Conservation (phyloP, 2,888 invertebrate genomes). For the Microctonus hyperodae region DNA sequence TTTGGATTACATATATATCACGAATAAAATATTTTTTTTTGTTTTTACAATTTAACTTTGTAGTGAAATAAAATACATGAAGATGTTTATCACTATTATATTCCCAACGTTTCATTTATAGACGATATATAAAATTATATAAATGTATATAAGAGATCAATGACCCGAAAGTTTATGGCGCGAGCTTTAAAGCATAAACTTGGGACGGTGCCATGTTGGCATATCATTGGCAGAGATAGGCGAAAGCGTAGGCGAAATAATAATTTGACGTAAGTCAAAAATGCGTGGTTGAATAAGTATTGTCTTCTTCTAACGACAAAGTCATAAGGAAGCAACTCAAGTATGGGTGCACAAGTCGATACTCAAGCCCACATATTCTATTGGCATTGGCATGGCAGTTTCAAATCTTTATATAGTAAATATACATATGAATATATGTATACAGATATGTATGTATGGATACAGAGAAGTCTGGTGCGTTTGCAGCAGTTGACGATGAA, state of each 20-base stretch:
- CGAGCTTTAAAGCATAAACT: constrained; percentile 5
- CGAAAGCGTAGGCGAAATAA: constrained; percentile 9
- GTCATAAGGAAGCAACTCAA: constrained; percentile 11
- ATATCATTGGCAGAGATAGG: constrained; percentile 5
- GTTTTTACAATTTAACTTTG: background rate
- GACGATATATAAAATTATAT: background rate
- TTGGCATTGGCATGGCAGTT: background rate
- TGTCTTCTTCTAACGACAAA: constrained; percentile 21
- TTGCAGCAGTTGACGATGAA: constrained; percentile 26
- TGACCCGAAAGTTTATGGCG: constrained; percentile 5
- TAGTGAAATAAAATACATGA: background rate
- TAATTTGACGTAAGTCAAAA: constrained; percentile 19
- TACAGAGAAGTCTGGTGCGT: constrained; percentile 8
- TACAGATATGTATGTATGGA: background rate
- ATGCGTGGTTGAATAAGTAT: constrained; percentile 25
- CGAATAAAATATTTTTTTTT: too few relatives aligned
- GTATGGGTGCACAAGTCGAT: constrained; percentile 1
- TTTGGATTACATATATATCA: background rate
- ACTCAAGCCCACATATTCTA: constrained; percentile 2
- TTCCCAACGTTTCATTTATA: background rate
- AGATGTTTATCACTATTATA: constrained; percentile 4
- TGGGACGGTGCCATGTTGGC: background rate
- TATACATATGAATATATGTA: too few relatives aligned
- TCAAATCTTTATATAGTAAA: background rate
- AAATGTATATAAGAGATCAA: background rate